These are phyloP conservation scores for Pithys albifrons DNA, from an alignment of 2,113 vertebrate species.

Conservation along the genomic window DNA sequence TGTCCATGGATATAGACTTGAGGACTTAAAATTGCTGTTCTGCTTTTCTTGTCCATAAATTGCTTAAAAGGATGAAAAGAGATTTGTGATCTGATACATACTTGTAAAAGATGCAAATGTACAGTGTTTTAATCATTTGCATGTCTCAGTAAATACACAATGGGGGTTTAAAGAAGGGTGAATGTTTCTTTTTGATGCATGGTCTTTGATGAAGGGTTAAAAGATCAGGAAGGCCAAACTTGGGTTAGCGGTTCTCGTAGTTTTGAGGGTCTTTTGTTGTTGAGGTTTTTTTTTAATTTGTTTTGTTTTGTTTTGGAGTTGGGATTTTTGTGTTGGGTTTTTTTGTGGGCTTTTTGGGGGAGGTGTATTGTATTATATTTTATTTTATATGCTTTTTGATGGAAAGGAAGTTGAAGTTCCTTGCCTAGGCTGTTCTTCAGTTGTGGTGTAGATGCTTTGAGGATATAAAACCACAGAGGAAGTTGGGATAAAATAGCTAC, in stretches of 20 bases:
- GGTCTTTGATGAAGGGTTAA: neutral
- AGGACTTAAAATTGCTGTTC: neutral
- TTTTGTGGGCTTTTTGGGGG: neutral
- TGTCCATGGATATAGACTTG: neutral
- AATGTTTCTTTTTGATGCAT: neutral
- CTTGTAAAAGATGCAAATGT: neutral
- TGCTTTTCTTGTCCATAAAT: neutral
- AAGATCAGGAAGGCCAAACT: neutral
- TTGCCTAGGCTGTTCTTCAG: conserved; percentile 12
- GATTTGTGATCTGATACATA: neutral
- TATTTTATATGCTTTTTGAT: neutral
- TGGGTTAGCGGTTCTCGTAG: neutral
- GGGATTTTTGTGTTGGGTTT: neutral
- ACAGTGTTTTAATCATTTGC: neutral
- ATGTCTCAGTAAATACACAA: neutral
- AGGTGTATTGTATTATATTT: neutral
- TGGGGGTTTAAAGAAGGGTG: neutral
- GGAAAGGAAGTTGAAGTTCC: neutral
- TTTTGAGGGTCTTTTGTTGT: neutral
- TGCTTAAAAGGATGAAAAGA: neutral
- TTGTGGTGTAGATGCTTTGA: conserved; percentile 54
- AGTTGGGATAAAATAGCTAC: conserved; percentile 64
- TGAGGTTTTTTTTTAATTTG: neutral
- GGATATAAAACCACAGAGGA: conserved; percentile 67
- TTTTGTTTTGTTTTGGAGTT: neutral